Evolutionary conservation across 2,113 vertebrate genomes (phyloP), one percentile per base, ranked within the genome.

Genomic region (Lipophrys pholis): DNA sequence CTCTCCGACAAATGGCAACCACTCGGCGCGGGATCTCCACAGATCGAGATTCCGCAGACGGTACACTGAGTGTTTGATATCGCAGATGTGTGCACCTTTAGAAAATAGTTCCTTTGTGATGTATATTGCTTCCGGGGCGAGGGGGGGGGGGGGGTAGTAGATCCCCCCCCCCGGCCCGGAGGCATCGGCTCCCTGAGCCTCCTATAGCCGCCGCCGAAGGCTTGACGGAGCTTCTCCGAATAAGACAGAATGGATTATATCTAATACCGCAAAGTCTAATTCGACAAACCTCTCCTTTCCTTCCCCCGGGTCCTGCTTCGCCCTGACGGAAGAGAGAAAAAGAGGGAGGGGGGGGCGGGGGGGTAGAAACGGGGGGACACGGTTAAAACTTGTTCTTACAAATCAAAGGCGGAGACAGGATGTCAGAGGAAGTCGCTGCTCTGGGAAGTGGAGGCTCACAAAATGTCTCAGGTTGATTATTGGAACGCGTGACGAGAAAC

Each of bases 211-310:
- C 78, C 73, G 35, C 41, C 41, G 58, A 65, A 69, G 82, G 49
- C 78, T 87, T 82, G 81, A 84, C 80, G 69, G 73, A 78, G 63
- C 76, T 70, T 75, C 76, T 81, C 50, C 78, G 80, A 87, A 86
- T 86, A 75, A 87, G 69, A 87, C 76, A 81, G 85, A 87, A 87
- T 86, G 81, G 81, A 88, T 87, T 88, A 88, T 83, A 85, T 89
- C 82, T 89, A 82, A 87, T 82, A 85, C 80, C 4, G 63, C 70
- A 80, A 81, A 76, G 83, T 88, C 77, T 82, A 89, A 89, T 89
- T 92, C 63, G 84, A 92, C 93, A 92, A 87, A 94, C 94, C 93
- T 94, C 93, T 94, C 94, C 94, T 90, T 90, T 93, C 73, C 82
- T 51, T 90, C 94, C 94, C 67, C 52, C 83, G 87, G 86, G 90